phyloP scores from a whole-genome alignment of 92 coral and sea anemone genomes.

The Palythoa grandis region DNA sequence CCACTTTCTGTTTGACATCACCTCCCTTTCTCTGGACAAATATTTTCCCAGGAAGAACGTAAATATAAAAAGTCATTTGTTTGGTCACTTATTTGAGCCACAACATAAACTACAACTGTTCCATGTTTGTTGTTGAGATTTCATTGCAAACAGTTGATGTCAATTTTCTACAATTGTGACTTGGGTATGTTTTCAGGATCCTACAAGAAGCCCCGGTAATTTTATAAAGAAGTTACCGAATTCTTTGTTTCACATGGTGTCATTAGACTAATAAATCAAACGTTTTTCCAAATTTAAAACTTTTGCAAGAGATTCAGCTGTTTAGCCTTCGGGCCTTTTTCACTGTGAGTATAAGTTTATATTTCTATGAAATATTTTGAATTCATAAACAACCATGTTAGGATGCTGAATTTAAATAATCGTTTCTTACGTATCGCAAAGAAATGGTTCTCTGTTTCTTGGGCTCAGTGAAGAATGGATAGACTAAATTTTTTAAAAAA shows the following conservation, averaged over 20 bases:
- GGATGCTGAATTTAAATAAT: neutral
- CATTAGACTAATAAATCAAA: neutral
- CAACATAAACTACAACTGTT: conserved; percentile 3
- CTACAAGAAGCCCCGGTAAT: neutral
- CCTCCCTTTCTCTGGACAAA: conserved; percentile 22
- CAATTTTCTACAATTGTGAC: neutral
- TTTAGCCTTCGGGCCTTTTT: neutral
- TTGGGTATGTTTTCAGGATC: neutral
- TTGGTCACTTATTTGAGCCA: neutral
- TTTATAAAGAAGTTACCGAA: neutral
- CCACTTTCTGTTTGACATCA: neutral
- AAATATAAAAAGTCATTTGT: conserved; percentile 18
- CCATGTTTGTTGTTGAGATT: neutral
- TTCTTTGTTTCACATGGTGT: neutral
- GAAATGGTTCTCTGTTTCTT: neutral
- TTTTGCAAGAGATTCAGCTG: neutral
- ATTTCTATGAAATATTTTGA: neutral
- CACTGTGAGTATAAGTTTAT: neutral
- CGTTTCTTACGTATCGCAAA: neutral
- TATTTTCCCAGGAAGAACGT: conserved; percentile 14
- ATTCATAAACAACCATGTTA: neutral
- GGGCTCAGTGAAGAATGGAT: neutral
- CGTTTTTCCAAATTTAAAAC: neutral
- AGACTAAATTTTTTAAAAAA: neutral
- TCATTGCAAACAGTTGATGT: neutral